A percentile compares a stretch with the other conserved stretches of the same genome.
phyloP scores from a whole-genome alignment of 2,797 vertebrate species.

The Anabas testudineus region DNA sequence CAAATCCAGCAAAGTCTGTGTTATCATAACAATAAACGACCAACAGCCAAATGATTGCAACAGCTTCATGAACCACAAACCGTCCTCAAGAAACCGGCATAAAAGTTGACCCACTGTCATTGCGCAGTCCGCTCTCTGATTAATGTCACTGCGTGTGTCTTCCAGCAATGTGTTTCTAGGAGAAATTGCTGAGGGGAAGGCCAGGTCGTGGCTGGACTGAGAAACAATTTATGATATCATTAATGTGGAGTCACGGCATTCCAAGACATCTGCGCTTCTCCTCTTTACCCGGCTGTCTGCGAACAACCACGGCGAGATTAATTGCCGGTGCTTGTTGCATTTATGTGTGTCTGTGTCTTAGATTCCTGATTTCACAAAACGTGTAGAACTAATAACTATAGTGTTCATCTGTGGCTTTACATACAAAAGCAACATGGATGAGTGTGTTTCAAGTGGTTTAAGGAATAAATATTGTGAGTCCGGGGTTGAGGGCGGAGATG shows the following conservation, averaged over 20 bases:
- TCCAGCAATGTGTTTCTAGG: constrained; percentile 22
- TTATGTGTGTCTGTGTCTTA: constrained; percentile 11
- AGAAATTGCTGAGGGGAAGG: constrained; percentile 15
- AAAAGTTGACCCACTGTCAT: constrained; percentile 16
- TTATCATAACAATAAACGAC: constrained; percentile 36
- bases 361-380: constrained; percentile 6
- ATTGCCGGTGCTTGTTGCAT: constrained; percentile 28
- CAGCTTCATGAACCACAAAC: constrained; percentile 22
- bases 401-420: constrained; percentile 11
- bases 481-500: constrained; percentile 15
- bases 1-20: constrained; percentile 17
- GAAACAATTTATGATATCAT: constrained; percentile 59
- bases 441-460: constrained; percentile 8
- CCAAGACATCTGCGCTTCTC: constrained; percentile 58
- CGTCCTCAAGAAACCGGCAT: constrained; percentile 31
- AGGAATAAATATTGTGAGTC: constrained; percentile 14
- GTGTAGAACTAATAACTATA: neutral
- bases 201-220: constrained; percentile 41
- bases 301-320: constrained; percentile 40
- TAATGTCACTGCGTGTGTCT: constrained; percentile 20
- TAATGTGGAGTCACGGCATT: constrained; percentile 60
- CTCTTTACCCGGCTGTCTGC: constrained; percentile 40
- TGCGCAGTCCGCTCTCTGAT: constrained; percentile 36
- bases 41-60: constrained; percentile 4
- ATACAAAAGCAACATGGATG: constrained; percentile 22